phyloP scores from a whole-genome alignment of 1,140 invertebrate species.

The Caenorhabditis briggsae region DNA sequence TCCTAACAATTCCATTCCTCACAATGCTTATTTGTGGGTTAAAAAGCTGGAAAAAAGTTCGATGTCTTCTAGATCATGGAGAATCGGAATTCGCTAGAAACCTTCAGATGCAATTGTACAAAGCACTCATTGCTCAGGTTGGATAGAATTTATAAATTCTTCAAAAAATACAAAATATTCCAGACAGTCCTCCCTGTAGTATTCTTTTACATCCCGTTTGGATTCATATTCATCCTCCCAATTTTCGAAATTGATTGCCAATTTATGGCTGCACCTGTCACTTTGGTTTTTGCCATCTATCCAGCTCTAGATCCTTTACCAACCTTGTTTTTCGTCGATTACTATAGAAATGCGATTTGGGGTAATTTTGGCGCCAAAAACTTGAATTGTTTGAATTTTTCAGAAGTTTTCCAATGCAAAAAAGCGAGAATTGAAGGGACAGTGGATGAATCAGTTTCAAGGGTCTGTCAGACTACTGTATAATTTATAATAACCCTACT shows the following conservation, averaged over 20 bases:
- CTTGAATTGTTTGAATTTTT: neutral
- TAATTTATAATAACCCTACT: no score
- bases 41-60: neutral
- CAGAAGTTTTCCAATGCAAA: neutral
- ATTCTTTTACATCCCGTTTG: slow-evolving; percentile 14
- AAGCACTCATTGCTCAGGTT: slow-evolving; percentile 16
- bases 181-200: neutral
- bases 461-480: no score
- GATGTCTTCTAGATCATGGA: neutral
- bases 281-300: neutral
- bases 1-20: slow-evolving; percentile 7
- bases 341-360: neutral
- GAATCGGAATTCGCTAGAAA: slow-evolving; percentile 21
- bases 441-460: no score
- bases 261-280: neutral
- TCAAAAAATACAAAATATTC: neutral
- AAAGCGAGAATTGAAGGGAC: neutral
- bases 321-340: neutral
- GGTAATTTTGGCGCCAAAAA: neutral
- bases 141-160: neutral
- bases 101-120: slow-evolving; percentile 35
- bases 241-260: slow-evolving; percentile 6
- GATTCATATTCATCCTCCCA: neutral
- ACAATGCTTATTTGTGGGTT: neutral
- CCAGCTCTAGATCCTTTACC: neutral